Evolutionary conservation across 2,888 invertebrate species (phyloP), one percentile per base, ranked within the genome.

Genomic region (Pyrgus malvae): DNA sequence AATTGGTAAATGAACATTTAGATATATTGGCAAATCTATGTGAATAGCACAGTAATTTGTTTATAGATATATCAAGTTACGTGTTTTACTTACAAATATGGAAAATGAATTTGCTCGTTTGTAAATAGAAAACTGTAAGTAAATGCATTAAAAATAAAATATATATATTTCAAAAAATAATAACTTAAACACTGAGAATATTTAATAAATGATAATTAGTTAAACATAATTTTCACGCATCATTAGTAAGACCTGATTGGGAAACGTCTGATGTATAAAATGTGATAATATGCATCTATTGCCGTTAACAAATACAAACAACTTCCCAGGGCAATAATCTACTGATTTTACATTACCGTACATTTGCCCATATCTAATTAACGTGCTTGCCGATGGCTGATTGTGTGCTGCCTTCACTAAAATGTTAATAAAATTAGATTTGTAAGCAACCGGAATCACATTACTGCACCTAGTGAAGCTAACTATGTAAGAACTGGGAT

Each of bases 401-500:
- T 79, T 76, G 75, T 78, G 67, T 59, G 74, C 68, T 68, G 67
- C 68, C 69, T 70, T 72, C 67, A 74, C 74, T 79, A 74, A 78
- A 80, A 83, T 78, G 77, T 75, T 76, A 75, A 83, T 80, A 81
- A 82, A 82, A 83, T 82, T 76, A 69, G 74, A 69, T 69, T 69
- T 65, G 69, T 72, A 71, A 73, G 70, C 77, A 69, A 73, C 69
- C 65, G 65, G 69, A 67, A 72, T 70, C 80, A 76, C 66, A 70
- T 69, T 81, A 78, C 78, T 80, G 71, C 61, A 60, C 63, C 75
- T 66, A 69, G 74, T 74, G 70, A 51, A 69, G 69, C 65, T 67
- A 69, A 66, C 63, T 59, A 64, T 69, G 64, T 61, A 64, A 64
- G 66, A 66, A 66, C 2, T 77, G 73, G 66, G 62, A 70, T 73